phyloP scores from a whole-genome alignment of 2,888 invertebrate genomes.

The Tipula lateralis region DNA sequence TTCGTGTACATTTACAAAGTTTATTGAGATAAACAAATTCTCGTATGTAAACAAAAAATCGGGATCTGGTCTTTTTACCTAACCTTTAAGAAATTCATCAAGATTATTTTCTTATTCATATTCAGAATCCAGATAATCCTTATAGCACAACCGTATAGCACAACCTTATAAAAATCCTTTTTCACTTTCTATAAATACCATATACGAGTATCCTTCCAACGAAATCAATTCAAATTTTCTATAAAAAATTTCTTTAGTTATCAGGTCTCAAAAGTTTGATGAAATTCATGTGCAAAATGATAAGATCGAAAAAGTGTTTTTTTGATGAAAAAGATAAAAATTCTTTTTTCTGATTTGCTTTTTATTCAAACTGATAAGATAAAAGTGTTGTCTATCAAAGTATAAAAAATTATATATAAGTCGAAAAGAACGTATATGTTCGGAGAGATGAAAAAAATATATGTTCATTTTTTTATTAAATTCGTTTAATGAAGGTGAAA shows the following conservation, averaged over 20 bases:
- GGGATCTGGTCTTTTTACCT: background rate
- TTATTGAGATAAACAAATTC: too few relatives aligned
- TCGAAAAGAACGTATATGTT: background rate
- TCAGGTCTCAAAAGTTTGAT: constrained; percentile 6
- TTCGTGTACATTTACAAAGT: too few relatives aligned
- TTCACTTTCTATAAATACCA: background rate
- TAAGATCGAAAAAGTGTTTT: constrained; percentile 3
- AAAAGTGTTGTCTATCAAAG: constrained; percentile 11
- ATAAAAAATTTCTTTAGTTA: background rate
- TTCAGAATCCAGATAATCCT: background rate
- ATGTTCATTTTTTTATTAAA: background rate
- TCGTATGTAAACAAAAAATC: too few relatives aligned
- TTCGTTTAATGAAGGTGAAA: constrained; percentile 19
- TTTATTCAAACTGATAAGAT: background rate
- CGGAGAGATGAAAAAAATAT: background rate
- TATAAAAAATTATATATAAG: background rate
- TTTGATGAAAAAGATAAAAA: background rate
- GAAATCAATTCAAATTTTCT: background rate
- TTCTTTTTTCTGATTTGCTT: background rate
- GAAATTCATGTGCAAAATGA: constrained; percentile 9
- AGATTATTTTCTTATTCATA: background rate
- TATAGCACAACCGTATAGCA: background rate
- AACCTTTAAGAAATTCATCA: background rate
- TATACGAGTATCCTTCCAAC: background rate
- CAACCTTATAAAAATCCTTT: too few relatives aligned